Base-by-base conservation (phyloP, 2,113 vertebrate genomes). In the Passer montanus region DNA sequence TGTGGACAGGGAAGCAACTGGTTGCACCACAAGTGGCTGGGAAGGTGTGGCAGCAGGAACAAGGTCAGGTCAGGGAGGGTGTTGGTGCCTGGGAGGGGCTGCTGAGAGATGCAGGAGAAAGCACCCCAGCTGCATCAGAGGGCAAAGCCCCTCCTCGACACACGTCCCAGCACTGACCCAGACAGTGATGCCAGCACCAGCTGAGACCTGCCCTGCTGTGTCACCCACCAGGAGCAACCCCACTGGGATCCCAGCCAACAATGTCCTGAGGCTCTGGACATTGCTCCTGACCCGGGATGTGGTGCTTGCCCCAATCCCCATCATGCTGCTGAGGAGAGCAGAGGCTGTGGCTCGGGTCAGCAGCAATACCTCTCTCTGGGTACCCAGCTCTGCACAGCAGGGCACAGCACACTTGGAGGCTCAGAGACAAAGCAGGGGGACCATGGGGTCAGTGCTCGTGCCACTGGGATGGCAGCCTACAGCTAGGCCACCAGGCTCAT, bases 91-190 rank as follows among this genome's bases (percentile, higher is more conserved):
- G 46, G 30, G 30, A 60, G 23, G 7, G 15, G n/a, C 55, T 80
- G 33, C 3, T 20, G 46, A 70, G 56, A n/a, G 44, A 63, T 3
- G 15, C n/a, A 43, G 74, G 35, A 56, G 56, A 43, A 53, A 47
- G 39, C 50, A 43, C 30, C 20, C 19, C 16, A 14, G 39, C 11
- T 70, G 14, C 22, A 43, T 31, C 23, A 26, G 31, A 20, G 11
- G 33, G 52, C 62, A 43, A n/a, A 68, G 44, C 13, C 17, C n/a
- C 10, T 49, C 69, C 4, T 35, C 0, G 0, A 41, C 17, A 21
- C 52, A 37, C 0, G 0, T 70, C 15, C 44, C 3, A 2, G 49
- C 44, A 33, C 28, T 9, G 2, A 55, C 56, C 1, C 9, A 58
- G 62, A 52, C 53, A 24, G 24, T 5, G 2, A 30, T 47, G 28